Conservation (phyloP, 2,888 invertebrate species). For the Andrena bucephala region DNA sequence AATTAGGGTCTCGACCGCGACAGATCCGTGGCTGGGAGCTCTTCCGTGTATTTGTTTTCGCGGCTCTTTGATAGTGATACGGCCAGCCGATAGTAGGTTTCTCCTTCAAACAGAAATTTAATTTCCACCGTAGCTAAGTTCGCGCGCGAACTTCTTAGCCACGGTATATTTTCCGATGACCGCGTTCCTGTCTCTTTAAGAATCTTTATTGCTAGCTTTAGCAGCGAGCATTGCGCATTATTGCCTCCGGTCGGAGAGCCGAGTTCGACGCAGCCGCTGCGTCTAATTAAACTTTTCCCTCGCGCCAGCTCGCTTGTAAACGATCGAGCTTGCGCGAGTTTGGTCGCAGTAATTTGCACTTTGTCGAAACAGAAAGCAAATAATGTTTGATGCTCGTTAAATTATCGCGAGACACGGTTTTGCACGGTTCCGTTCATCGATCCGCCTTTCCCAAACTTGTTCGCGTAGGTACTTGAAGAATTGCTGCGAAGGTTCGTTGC, state of each 20-base stretch:
- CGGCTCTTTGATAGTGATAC: too few species aligned
- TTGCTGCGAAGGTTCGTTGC: too few species aligned
- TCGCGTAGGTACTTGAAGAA: too few species aligned
- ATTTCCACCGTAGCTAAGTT: neutral
- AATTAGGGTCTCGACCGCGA: neutral
- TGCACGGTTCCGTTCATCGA: neutral
- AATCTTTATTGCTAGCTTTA: conserved; percentile 2
- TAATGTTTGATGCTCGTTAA: conserved; percentile 2
- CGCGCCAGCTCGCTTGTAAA: conserved; percentile 1
- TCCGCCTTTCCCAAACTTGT: neutral
- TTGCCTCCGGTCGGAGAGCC: conserved; percentile 14
- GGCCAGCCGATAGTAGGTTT: too few species aligned
- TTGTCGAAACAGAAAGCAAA: conserved; percentile 17
- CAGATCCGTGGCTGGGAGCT: too few species aligned
- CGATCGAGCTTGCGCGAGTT: conserved; percentile 12
- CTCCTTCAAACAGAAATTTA: neutral
- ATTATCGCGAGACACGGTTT: conserved; percentile 12
- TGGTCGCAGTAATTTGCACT: conserved; percentile 18
- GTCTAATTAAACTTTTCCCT: conserved; percentile 41
- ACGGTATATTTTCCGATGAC: neutral
- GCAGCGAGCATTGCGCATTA: conserved; percentile 14
- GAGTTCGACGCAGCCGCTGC: neutral
- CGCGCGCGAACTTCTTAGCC: neutral
- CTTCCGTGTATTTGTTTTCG: too few species aligned
- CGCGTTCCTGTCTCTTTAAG: conserved; percentile 6